phyloP scores from a whole-genome alignment of 2,113 vertebrate species.

The Embiotoca jacksoni region DNA sequence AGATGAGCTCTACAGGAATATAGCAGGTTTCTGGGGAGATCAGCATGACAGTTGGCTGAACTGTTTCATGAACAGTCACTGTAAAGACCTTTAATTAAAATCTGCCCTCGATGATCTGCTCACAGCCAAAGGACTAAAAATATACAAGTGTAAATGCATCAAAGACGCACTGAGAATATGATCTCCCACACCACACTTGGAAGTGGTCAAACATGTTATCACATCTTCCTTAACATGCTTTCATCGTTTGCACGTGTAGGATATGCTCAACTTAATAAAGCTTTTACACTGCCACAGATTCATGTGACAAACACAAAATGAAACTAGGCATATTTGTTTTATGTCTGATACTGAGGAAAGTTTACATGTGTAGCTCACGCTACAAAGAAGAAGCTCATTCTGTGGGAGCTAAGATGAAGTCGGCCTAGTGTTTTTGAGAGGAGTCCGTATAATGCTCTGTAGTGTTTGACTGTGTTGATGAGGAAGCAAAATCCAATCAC shows the following conservation, averaged over 20 bases:
- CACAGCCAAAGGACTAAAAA: neutral
- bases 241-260: no score
- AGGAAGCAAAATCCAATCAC: constrained; percentile 33
- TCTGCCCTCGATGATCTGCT: neutral
- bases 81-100: neutral
- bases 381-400: neutral
- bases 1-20: neutral
- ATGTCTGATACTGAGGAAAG: neutral
- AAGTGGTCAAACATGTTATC: neutral
- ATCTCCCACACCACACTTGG: neutral
- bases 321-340: neutral
- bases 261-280: no score
- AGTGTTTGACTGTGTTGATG: neutral
- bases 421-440: neutral
- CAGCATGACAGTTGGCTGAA: no score
- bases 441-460: neutral
- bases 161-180: neutral
- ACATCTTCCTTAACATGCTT: no score
- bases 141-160: constrained; percentile 25
- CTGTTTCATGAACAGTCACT: neutral
- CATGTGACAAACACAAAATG: neutral
- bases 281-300: neutral
- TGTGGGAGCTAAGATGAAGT: constrained; percentile 4
- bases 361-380: neutral
- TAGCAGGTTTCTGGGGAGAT: neutral